These are phyloP conservation scores for Allolobophora icterica DNA, from an alignment of 2,888 invertebrate genomes.

Conservation along the genomic window DNA sequence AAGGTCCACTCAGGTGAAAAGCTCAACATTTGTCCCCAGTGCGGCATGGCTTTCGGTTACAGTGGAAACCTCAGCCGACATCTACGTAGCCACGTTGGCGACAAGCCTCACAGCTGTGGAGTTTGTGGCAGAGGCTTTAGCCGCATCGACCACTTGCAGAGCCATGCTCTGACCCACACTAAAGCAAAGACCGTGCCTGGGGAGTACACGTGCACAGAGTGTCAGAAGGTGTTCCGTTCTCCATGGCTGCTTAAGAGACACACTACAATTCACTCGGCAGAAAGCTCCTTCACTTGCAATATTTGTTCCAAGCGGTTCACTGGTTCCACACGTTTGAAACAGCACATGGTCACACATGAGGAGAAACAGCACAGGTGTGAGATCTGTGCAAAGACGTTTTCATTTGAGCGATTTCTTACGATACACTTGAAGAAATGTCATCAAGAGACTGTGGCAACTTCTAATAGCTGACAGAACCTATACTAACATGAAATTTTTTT, in stretches of 20 bases:
- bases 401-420: not conserved
- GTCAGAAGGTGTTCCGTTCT: not conserved
- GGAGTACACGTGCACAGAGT: not conserved
- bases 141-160: constrained; percentile 28
- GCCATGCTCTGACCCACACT: not conserved
- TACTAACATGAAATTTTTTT: not conserved
- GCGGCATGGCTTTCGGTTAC: constrained; percentile 4
- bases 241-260: constrained; percentile 12
- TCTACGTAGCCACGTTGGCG: constrained; percentile 1
- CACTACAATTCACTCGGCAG: not conserved
- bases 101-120: constrained; percentile 22
- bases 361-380: not conserved
- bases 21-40: constrained; percentile 1
- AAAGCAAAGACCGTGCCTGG: not conserved
- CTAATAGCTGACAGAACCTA: not conserved
- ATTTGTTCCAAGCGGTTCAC: not conserved
- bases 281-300: not conserved
- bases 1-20: constrained; percentile 18
- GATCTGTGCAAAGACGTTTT: not conserved
- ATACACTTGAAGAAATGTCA: constrained; percentile 5
- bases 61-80: constrained; percentile 2
- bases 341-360: constrained; percentile 23
- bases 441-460: not conserved
- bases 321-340: not conserved
- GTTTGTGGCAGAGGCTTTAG: not conserved